phyloP scores from a whole-genome alignment of 2,797 vertebrate species.

The Chanos chanos region DNA sequence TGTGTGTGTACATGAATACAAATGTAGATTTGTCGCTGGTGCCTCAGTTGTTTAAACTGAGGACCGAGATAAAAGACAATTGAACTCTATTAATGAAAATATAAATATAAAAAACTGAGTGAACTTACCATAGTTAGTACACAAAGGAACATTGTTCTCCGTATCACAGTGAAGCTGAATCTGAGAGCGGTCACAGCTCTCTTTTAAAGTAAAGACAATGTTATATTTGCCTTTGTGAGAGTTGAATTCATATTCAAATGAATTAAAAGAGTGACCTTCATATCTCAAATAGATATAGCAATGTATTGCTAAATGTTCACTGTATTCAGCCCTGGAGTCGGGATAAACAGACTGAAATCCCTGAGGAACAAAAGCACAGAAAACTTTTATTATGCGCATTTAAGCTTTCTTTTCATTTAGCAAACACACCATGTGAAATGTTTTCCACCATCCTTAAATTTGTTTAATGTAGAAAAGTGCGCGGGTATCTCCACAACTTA shows the following conservation, averaged over 20 bases:
- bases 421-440: too few relatives aligned
- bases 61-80: too few relatives aligned
- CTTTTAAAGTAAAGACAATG: background rate
- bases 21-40: too few relatives aligned
- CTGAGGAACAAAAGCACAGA: background rate
- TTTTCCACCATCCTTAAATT: too few relatives aligned
- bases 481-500: too few relatives aligned
- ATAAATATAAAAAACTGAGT: too few relatives aligned
- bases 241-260: conserved; percentile 15
- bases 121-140: conserved; percentile 19
- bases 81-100: too few relatives aligned
- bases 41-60: too few relatives aligned
- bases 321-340: background rate
- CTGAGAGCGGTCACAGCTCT: conserved; percentile 3
- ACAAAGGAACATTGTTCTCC: background rate
- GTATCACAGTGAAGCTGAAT: conserved; percentile 9
- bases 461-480: too few relatives aligned
- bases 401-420: too few relatives aligned
- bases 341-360: accelerated
- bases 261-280: background rate
- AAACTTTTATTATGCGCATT: too few relatives aligned
- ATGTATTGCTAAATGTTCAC: background rate
- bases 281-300: conserved; percentile 14
- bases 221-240: conserved; percentile 19
- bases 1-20: too few relatives aligned